A percentile compares a stretch with the other conserved stretches of the same genome.
These are phyloP conservation scores for Equus quagga DNA, from an alignment of 2,113 vertebrate genomes.

Conservation along the genomic window DNA sequence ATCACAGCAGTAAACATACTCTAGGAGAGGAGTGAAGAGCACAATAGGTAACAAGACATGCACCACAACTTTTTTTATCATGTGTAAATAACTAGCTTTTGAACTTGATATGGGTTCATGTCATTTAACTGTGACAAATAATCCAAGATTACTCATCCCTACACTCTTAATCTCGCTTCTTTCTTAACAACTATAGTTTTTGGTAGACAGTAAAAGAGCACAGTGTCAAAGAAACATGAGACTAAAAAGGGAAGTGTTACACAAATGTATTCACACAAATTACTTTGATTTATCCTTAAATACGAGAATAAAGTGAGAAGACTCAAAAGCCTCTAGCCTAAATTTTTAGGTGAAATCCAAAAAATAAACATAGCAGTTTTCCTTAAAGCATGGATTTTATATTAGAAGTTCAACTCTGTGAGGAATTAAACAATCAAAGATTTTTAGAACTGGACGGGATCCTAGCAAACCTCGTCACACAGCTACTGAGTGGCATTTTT, in stretches of 20 bases:
- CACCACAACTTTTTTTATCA: background rate
- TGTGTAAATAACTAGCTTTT: background rate
- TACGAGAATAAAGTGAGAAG: background rate
- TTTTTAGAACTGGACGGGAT: background rate
- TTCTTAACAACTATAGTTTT: background rate
- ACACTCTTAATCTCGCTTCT: background rate
- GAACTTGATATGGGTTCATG: background rate
- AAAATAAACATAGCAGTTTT: background rate
- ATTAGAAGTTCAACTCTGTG: background rate
- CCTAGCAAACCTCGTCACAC: background rate
- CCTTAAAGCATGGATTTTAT: background rate
- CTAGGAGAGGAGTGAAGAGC: background rate
- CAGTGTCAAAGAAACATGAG: background rate
- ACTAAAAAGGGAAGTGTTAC: background rate
- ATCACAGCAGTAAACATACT: background rate
- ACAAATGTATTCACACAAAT: background rate
- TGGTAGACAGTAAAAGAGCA: background rate
- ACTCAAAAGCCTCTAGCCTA: background rate
- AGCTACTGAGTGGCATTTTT: background rate
- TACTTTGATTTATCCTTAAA: background rate
- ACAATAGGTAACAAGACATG: background rate
- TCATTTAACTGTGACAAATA: background rate
- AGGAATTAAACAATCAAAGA: background rate
- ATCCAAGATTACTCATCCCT: background rate
- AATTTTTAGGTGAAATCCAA: background rate